Evolutionary conservation across 2,888 invertebrate species (phyloP).

Genomic region (Esperia sulphurella): DNA sequence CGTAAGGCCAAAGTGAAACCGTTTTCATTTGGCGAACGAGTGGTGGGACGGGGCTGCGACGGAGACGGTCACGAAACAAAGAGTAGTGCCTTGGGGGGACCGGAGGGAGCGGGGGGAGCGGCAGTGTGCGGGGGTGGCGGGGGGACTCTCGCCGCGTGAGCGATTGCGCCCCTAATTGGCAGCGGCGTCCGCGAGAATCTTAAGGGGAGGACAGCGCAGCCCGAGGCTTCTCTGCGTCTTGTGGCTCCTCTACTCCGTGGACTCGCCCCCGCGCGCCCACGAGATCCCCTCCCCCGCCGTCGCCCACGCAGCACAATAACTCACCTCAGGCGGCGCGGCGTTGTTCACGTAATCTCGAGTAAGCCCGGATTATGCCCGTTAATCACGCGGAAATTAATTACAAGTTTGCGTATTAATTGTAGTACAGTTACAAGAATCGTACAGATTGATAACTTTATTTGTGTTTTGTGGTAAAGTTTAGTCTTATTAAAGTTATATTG

Average conservation of each 20-base stretch:
- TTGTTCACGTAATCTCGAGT: conserved; percentile 73
- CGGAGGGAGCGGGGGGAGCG: conserved; percentile 32
- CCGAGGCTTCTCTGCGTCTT: conserved; percentile 62
- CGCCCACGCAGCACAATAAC: conserved; percentile 66
- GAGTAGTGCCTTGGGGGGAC: conserved; percentile 50
- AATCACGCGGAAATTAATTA: conserved; percentile 78
- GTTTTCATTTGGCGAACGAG: conserved; percentile 71
- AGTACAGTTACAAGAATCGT: conserved; percentile 70
- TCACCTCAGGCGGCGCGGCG: conserved; percentile 64
- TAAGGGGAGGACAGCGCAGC: conserved; percentile 74
- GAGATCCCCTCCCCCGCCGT: conserved; percentile 30
- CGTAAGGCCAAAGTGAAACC: conserved; percentile 67
- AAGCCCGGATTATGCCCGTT: conserved; percentile 77
- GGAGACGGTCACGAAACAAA: conserved; percentile 53
- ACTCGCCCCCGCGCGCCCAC: conserved; percentile 44
- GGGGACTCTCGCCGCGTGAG: conserved; percentile 68
- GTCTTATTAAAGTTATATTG: too few species aligned
- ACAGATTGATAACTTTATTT: conserved; percentile 23
- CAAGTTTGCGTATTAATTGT: conserved; percentile 78
- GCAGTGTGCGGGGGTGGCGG: conserved; percentile 33
- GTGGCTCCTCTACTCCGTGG: conserved; percentile 32
- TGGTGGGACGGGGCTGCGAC: conserved; percentile 51
- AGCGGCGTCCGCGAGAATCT: conserved; percentile 80
- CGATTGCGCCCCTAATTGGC: conserved; percentile 80
- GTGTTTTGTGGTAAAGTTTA: conserved; percentile 20